Percentiles rank a stretch among this genome's conserved stretches.
Conservation (phyloP, 2,888 invertebrate genomes). For the Leucozona laternaria region DNA sequence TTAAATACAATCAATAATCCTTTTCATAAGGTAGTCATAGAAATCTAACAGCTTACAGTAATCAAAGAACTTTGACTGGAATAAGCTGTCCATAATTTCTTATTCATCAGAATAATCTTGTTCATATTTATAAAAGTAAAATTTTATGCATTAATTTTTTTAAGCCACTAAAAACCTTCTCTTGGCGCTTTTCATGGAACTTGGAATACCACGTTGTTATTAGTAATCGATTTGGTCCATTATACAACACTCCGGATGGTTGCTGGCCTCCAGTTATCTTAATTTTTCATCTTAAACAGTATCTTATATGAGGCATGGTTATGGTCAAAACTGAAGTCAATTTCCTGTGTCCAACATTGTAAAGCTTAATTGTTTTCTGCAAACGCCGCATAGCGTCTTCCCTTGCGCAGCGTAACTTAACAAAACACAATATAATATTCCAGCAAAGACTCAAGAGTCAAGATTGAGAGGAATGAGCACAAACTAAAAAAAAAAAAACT, state of each 20-base stretch:
- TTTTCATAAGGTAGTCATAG: too few relatives aligned
- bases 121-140: too few relatives aligned
- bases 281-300: neutral
- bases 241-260: neutral
- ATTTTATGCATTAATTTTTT: neutral
- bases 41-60: too few relatives aligned
- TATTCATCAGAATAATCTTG: too few relatives aligned
- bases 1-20: too few relatives aligned
- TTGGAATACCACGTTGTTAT: neutral
- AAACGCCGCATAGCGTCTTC: neutral
- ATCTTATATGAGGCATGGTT: neutral
- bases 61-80: too few relatives aligned
- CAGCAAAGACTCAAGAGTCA: neutral
- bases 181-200: neutral
- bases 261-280: constrained; percentile 2
- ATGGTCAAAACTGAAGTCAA: constrained; percentile 21
- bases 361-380: constrained; percentile 18
- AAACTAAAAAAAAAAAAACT: neutral
- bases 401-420: neutral
- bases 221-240: neutral
- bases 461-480: neutral
- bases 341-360: constrained; percentile 42
- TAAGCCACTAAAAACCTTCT: neutral
- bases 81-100: too few relatives aligned
- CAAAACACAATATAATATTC: neutral